Evolutionary conservation across 2,113 vertebrate species (phyloP).

Genomic region (Merops nubicus): DNA sequence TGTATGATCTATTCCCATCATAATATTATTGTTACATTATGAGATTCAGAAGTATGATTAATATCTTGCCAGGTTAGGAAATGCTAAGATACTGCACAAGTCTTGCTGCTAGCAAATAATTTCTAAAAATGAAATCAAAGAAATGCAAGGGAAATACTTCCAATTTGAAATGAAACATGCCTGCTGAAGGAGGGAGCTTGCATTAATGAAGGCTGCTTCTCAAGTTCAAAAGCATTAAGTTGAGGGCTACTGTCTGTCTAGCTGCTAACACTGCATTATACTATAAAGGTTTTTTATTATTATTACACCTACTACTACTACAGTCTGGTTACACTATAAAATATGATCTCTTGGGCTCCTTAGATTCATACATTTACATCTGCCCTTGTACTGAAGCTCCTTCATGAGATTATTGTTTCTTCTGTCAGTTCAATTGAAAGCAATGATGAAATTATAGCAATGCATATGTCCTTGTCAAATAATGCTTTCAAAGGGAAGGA

Average conservation of each 20-base stretch:
- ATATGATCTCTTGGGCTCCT: conserved; percentile 9
- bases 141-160: background rate
- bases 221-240: conserved; percentile 19
- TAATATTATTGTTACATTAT: background rate
- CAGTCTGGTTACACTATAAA: conserved; percentile 4
- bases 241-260: background rate
- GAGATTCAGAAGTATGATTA: background rate
- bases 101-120: background rate
- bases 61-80: background rate
- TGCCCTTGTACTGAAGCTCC: conserved; percentile 1
- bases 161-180: background rate
- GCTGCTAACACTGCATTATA: background rate
- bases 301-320: background rate
- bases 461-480: background rate
- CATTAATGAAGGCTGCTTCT: background rate
- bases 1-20: background rate
- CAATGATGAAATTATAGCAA: background rate
- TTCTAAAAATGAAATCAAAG: background rate
- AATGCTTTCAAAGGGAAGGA: background rate
- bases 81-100: background rate
- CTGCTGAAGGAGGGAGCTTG: background rate
- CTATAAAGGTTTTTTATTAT: conserved; percentile 9
- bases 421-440: background rate
- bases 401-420: conserved; percentile 3
- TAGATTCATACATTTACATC: background rate